Conservation (phyloP, 2,113 vertebrate genomes). For the Macaca nemestrina region DNA sequence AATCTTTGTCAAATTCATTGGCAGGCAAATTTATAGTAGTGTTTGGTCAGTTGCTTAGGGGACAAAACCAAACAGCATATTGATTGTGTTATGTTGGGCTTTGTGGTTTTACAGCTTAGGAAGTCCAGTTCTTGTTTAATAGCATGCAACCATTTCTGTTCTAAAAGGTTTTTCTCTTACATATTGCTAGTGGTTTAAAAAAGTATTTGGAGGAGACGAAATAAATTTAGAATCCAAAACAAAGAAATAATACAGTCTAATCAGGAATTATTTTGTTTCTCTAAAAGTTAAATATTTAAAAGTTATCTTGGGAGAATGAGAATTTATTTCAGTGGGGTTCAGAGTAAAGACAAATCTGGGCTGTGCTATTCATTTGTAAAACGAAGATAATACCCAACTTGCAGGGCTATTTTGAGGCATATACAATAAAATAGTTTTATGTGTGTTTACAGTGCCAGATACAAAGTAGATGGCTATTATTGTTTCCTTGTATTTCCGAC, state of each 20-base stretch:
- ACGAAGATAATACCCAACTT: background rate
- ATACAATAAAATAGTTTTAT: background rate
- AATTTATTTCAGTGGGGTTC: constrained; percentile 29
- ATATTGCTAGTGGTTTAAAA: background rate
- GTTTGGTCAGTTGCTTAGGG: constrained; percentile 76
- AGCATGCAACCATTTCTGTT: constrained; percentile 58
- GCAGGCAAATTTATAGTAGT: background rate
- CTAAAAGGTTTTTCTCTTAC: constrained; percentile 58
- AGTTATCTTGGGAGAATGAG: constrained; percentile 3
- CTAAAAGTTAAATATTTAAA: constrained; percentile 62
- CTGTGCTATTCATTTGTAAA: background rate
- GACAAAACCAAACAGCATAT: constrained; percentile 65
- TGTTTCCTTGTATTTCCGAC: background rate
- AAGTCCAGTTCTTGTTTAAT: constrained; percentile 63
- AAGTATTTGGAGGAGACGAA: constrained; percentile 36
- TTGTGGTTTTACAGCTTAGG: constrained; percentile 72
- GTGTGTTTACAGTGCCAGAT: background rate
- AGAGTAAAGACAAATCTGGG: background rate
- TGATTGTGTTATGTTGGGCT: constrained; percentile 67
- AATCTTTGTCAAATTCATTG: constrained; percentile 63
- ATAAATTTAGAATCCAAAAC: constrained; percentile 37
- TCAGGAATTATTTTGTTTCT: constrained; percentile 62
- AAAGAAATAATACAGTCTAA: constrained; percentile 27
- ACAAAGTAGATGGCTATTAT: background rate
- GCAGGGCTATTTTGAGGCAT: background rate